A percentile compares a stretch with the other conserved stretches of the same genome.
These are phyloP conservation scores for Tetranychus truncatus DNA, from an alignment of 2,888 invertebrate genomes.

Conservation along the genomic window DNA sequence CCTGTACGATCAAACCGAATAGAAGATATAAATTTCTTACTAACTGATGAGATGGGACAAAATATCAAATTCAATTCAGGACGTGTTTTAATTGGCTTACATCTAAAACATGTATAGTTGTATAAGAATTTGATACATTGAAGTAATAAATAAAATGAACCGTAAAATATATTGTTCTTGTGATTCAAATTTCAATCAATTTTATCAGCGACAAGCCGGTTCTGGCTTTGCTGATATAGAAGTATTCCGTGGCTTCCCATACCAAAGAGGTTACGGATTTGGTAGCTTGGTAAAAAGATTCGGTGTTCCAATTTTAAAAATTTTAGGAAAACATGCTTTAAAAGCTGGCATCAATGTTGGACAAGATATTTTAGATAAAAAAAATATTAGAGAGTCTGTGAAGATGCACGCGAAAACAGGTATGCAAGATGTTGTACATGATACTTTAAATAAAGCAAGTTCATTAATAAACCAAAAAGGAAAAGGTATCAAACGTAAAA, in stretches of 20 bases:
- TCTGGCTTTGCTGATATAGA: neutral
- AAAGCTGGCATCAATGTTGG: neutral
- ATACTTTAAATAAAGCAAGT: neutral
- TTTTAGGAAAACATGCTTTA: neutral
- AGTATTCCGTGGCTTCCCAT: neutral
- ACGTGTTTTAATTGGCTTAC: neutral
- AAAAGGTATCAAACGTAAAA: neutral
- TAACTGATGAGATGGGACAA: conserved; percentile 2
- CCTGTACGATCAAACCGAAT: neutral
- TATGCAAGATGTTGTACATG: neutral
- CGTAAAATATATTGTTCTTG: neutral
- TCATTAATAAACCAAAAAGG: neutral
- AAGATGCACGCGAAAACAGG: neutral
- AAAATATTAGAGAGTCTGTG: neutral
- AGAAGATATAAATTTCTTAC: neutral
- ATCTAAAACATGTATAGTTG: neutral
- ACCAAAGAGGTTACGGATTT: neutral
- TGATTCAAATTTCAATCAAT: neutral
- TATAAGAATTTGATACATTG: neutral
- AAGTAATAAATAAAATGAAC: neutral
- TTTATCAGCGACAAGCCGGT: neutral
- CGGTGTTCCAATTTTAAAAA: neutral
- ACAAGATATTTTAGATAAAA: neutral
- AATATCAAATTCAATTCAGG: neutral
- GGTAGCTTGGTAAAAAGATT: neutral